phyloP scores from a whole-genome alignment of 37 sponge, comb jelly and placozoan genomes.

The Cladorhizidae sp. region DNA sequence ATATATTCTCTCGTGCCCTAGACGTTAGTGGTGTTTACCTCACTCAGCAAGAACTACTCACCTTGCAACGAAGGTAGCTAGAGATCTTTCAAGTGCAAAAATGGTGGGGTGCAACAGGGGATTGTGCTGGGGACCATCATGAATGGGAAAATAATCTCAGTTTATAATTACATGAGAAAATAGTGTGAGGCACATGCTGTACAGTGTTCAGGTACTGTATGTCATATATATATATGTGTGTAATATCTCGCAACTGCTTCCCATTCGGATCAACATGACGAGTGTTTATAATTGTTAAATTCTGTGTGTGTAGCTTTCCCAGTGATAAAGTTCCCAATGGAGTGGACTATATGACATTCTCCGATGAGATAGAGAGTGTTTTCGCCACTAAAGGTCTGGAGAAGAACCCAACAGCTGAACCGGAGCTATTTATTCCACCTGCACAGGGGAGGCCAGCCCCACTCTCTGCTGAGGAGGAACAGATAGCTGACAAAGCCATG shows the following conservation, averaged over 20 bases:
- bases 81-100: too few species aligned
- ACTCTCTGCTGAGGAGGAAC: constrained; percentile 63
- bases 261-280: too few species aligned
- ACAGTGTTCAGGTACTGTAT: too few species aligned
- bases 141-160: too few species aligned
- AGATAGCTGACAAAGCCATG: constrained; percentile 53
- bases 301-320: constrained; percentile 46
- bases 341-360: constrained; percentile 78
- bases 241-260: too few species aligned
- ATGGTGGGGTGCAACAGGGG: too few species aligned
- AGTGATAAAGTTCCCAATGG: constrained; percentile 34
- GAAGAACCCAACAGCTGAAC: constrained; percentile 69
- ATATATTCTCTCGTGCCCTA: constrained; percentile 79
- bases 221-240: too few species aligned
- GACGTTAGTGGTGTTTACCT: constrained; percentile 86
- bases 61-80: constrained; percentile 70
- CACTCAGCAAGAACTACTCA: constrained; percentile 53
- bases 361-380: constrained; percentile 85
- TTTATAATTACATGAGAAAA: too few species aligned
- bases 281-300: too few species aligned
- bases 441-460: neutral
- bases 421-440: constrained; percentile 38
- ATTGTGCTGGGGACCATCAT: too few species aligned
- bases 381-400: constrained; percentile 82
- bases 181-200: too few species aligned